phyloP scores from a whole-genome alignment of 2,797 vertebrate genomes.

The Lindbergichthys nudifrons region DNA sequence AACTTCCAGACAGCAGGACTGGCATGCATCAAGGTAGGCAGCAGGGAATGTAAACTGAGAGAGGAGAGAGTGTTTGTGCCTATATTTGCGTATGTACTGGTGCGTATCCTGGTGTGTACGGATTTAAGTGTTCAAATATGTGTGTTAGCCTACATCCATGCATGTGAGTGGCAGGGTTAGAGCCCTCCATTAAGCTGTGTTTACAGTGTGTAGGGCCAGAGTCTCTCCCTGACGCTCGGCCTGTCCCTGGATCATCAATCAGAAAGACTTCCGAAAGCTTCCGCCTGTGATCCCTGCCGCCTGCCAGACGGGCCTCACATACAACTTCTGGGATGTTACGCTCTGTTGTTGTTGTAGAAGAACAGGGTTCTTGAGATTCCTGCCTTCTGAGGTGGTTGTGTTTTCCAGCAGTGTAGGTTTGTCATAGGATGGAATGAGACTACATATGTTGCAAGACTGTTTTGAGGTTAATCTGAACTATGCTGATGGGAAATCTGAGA shows the following conservation, averaged over 20 bases:
- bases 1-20: slow-evolving; percentile 45
- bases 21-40: slow-evolving; percentile 53
- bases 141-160: slow-evolving; percentile 52
- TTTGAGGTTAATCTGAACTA: slow-evolving; percentile 9
- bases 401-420: slow-evolving; percentile 33
- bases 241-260: slow-evolving; percentile 61
- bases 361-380: slow-evolving; percentile 64
- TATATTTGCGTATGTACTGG: slow-evolving; percentile 17
- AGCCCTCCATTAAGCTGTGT: slow-evolving; percentile 74
- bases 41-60: slow-evolving; percentile 66
- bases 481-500: slow-evolving; percentile 32
- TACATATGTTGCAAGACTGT: slow-evolving; percentile 5
- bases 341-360: slow-evolving; percentile 41
- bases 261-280: slow-evolving; percentile 41
- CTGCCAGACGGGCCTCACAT: slow-evolving; percentile 17
- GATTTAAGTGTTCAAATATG: slow-evolving; percentile 43
- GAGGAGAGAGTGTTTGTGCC: slow-evolving; percentile 40
- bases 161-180: slow-evolving; percentile 34
- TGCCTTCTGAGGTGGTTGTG: slow-evolving; percentile 34
- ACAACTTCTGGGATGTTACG: slow-evolving; percentile 71
- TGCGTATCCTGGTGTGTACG: slow-evolving; percentile 27
- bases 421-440: slow-evolving; percentile 28
- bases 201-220: slow-evolving; percentile 64
- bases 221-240: slow-evolving; percentile 51
- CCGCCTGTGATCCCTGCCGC: slow-evolving; percentile 30